A percentile compares a stretch with the other conserved stretches of the same genome.
Conservation (phyloP, 1,140 invertebrate species). For the Melanaphis sacchari region DNA sequence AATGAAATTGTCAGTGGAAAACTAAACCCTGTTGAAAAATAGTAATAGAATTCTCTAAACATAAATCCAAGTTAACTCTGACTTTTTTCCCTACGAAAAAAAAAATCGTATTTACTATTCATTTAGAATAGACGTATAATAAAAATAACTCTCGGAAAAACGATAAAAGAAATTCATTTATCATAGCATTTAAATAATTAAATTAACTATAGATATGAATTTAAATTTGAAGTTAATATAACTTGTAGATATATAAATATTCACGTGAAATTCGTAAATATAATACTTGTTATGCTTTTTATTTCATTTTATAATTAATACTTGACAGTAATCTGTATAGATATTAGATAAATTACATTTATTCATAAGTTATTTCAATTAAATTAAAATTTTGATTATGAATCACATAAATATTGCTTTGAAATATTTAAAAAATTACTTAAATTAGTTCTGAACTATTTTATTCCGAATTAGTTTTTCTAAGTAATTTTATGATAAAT, state of each 20-base stretch:
- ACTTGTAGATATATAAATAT: background rate
- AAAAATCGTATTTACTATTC: background rate
- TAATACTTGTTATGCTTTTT: background rate
- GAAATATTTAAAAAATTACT: background rate
- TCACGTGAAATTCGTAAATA: background rate
- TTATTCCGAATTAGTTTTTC: background rate
- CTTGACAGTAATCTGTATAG: background rate
- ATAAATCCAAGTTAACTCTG: background rate
- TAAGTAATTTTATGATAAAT: background rate
- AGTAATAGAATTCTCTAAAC: background rate
- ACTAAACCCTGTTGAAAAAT: background rate
- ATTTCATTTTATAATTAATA: background rate
- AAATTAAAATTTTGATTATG: background rate
- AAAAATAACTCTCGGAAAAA: background rate
- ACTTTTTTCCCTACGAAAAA: background rate
- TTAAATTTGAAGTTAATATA: background rate
- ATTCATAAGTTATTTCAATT: background rate
- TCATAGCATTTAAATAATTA: background rate
- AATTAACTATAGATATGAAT: background rate
- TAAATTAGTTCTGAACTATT: background rate
- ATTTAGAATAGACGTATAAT: background rate
- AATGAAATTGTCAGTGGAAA: background rate
- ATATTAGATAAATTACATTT: background rate
- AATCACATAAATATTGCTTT: background rate
- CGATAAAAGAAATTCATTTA: background rate